phyloP scores from a whole-genome alignment of 1,140 invertebrate species.

The Bursaphelenchus mucronatus region DNA sequence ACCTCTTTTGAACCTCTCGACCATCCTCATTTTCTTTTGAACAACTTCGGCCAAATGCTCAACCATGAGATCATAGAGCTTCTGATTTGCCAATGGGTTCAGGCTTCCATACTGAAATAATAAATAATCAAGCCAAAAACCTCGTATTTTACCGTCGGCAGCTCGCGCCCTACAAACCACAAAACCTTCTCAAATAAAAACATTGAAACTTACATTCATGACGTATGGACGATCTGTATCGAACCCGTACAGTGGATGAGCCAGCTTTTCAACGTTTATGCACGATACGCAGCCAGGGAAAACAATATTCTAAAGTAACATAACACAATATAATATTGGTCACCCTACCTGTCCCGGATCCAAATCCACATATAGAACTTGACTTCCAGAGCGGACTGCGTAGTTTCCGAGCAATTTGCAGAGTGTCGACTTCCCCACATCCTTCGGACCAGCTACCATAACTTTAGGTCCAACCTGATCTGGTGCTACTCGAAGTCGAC shows the following conservation, averaged over 20 bases:
- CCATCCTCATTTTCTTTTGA: constrained; percentile 72
- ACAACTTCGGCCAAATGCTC: constrained; percentile 79
- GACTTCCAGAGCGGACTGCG: constrained; percentile 76
- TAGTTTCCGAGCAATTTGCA: constrained; percentile 86
- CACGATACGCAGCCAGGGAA: constrained; percentile 54
- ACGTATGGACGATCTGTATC: constrained; percentile 41
- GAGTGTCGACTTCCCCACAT: constrained; percentile 92
- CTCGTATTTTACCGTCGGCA: no score
- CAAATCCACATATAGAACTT: constrained; percentile 83
- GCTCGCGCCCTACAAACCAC: background rate
- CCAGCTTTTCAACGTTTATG: constrained; percentile 49
- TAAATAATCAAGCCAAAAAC: constrained; percentile 68
- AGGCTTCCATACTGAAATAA: constrained; percentile 91
- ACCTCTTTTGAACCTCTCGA: constrained; percentile 67
- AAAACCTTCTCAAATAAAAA: background rate
- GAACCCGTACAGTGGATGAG: constrained; percentile 55
- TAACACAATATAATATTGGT: background rate
- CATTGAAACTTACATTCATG: constrained; percentile 38
- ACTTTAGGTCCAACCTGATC: constrained; percentile 64
- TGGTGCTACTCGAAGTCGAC: constrained; percentile 70
- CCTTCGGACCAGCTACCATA: constrained; percentile 86
- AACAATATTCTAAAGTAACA: constrained; percentile 33
- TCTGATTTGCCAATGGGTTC: constrained; percentile 72
- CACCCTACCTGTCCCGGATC: constrained; percentile 80
- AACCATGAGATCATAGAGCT: constrained; percentile 80